Evolutionary conservation across 2,113 vertebrate species (phyloP).

Genomic region (Corythaeola cristata): DNA sequence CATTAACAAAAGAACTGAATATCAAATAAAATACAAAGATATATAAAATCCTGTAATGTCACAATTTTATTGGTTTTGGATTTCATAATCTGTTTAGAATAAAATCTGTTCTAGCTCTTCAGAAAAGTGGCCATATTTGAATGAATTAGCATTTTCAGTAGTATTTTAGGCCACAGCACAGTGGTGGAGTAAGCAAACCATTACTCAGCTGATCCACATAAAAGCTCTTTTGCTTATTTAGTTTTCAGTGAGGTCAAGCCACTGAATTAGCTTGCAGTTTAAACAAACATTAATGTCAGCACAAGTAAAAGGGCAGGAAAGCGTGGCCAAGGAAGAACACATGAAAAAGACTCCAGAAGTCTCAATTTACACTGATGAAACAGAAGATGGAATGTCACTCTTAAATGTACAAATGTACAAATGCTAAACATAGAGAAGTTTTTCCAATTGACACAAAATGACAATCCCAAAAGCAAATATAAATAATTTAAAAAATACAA

Average conservation of each 20-base stretch:
- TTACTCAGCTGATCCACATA: neutral
- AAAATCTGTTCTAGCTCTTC: neutral
- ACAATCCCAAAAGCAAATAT: neutral
- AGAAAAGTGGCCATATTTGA: neutral
- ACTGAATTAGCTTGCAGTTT: neutral
- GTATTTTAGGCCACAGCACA: neutral
- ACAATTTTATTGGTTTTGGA: neutral
- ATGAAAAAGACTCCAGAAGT: neutral
- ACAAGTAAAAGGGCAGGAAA: neutral
- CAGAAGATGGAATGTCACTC: neutral
- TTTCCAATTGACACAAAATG: neutral
- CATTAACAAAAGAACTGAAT: neutral
- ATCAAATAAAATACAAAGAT: neutral
- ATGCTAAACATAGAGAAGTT: neutral
- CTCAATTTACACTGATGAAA: neutral
- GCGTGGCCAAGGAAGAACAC: neutral
- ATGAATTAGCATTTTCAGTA: neutral
- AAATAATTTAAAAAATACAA: neutral
- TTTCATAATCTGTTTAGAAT: neutral
- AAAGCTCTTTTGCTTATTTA: neutral
- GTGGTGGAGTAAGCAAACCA: neutral
- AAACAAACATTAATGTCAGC: neutral
- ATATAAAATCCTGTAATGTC: neutral
- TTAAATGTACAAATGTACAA: neutral
- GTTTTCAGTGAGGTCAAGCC: neutral